Conservation (phyloP, 2,113 vertebrate species). For the Petrocephalus microphthalmus region DNA sequence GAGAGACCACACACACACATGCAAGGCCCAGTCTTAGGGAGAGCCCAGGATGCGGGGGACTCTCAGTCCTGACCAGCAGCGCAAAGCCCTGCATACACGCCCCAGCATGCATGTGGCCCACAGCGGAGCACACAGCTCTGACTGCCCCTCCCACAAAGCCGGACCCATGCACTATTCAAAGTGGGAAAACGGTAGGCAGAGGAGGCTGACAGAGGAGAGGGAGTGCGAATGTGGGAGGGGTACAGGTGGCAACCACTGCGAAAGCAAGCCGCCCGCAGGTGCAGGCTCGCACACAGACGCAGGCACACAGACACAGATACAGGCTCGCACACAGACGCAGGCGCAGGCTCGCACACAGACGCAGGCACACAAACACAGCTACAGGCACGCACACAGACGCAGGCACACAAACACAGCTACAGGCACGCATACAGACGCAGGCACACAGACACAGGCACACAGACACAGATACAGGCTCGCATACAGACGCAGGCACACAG, state of each 20-base stretch:
- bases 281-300: neutral
- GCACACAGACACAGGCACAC: neutral
- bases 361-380: neutral
- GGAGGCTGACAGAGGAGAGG: neutral
- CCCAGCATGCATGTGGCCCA: neutral
- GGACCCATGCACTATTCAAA: neutral
- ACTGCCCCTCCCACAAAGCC: neutral
- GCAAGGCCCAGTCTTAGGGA: neutral
- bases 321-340: neutral
- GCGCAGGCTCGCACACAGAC: neutral
- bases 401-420: neutral
- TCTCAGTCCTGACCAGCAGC: neutral
- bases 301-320: neutral
- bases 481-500: neutral
- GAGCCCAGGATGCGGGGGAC: neutral
- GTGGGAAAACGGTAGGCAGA: neutral
- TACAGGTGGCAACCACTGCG: neutral
- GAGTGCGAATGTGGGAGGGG: neutral
- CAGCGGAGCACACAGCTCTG: neutral
- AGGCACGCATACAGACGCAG: neutral
- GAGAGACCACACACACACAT: neutral
- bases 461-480: neutral
- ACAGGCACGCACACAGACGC: neutral
- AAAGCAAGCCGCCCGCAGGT: conserved; percentile 23
- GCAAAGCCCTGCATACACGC: neutral